These are phyloP conservation scores for Eupithecia exiguata DNA, from an alignment of 2,888 invertebrate species.

Conservation along the genomic window DNA sequence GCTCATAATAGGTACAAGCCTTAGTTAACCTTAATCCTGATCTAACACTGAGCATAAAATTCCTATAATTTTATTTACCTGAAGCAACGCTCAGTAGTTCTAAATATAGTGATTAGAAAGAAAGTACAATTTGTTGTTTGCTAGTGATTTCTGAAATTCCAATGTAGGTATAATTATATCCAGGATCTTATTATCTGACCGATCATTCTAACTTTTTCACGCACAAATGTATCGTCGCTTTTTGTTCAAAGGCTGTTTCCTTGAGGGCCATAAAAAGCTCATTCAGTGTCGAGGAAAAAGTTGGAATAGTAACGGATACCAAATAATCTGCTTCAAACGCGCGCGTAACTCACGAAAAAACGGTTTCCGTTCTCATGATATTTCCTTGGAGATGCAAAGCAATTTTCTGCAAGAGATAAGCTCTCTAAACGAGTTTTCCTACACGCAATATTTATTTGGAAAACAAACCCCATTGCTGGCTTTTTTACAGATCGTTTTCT, in stretches of 20 bases:
- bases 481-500: conserved; percentile 45
- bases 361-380: conserved; percentile 69
- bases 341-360: conserved; percentile 67
- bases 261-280: conserved; percentile 35
- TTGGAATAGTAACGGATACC: conserved; percentile 37
- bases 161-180: background rate
- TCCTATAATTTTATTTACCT: background rate
- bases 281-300: conserved; percentile 33
- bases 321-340: conserved; percentile 58
- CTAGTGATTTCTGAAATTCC: conserved; percentile 7
- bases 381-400: conserved; percentile 81
- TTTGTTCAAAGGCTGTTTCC: conserved; percentile 23
- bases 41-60: background rate
- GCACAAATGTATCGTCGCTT: conserved; percentile 13
- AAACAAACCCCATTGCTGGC: conserved; percentile 52
- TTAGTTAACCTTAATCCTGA: background rate
- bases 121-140: background rate
- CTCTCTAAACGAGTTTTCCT: conserved; percentile 70
- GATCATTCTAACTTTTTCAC: conserved; percentile 11
- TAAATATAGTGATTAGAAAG: background rate
- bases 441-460: conserved; percentile 64
- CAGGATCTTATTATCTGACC: conserved; percentile 4
- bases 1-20: too few relatives aligned
- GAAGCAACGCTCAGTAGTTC: background rate
- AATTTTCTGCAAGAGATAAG: conserved; percentile 80